Percentiles rank a stretch among this genome's conserved stretches.
These are phyloP conservation scores for Asarcornis scutulata DNA, from an alignment of 2,113 vertebrate genomes.

Conservation along the genomic window DNA sequence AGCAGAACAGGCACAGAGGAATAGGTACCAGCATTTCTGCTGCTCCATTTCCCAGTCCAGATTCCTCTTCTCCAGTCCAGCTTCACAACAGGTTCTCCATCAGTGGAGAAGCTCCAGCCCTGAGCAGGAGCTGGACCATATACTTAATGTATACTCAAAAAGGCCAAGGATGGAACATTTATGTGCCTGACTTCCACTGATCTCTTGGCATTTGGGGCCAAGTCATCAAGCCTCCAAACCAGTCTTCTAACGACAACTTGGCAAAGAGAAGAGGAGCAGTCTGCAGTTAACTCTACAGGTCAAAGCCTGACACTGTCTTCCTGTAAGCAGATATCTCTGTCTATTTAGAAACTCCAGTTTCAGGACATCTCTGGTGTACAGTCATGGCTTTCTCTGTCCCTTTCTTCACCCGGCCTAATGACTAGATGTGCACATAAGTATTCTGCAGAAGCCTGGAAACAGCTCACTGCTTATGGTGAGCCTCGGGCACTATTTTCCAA, in stretches of 20 bases:
- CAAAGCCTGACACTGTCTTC: not conserved
- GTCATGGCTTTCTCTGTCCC: not conserved
- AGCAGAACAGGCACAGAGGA: not conserved
- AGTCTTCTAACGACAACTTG: not conserved
- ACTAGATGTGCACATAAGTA: not conserved
- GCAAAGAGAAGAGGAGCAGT: not conserved
- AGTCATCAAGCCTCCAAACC: not conserved
- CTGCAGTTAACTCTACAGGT: not conserved
- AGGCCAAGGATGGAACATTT: not conserved
- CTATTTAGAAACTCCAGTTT: not conserved
- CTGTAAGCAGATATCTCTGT: not conserved
- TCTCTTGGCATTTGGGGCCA: not conserved
- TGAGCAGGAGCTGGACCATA: accelerated
- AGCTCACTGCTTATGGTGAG: not conserved
- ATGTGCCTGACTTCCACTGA: not conserved
- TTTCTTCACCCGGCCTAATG: not conserved
- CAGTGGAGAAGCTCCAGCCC: not conserved
- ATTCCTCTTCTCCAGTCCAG: not conserved
- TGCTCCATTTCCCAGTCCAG: not conserved
- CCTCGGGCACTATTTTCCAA: not conserved
- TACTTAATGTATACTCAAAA: not conserved
- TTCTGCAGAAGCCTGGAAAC: not conserved
- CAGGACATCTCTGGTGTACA: not conserved
- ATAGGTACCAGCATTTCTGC: not conserved
- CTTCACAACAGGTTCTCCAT: not conserved